Evolutionary conservation across 2,888 invertebrate genomes (phyloP).

Genomic region (Fabriciana adippe): DNA sequence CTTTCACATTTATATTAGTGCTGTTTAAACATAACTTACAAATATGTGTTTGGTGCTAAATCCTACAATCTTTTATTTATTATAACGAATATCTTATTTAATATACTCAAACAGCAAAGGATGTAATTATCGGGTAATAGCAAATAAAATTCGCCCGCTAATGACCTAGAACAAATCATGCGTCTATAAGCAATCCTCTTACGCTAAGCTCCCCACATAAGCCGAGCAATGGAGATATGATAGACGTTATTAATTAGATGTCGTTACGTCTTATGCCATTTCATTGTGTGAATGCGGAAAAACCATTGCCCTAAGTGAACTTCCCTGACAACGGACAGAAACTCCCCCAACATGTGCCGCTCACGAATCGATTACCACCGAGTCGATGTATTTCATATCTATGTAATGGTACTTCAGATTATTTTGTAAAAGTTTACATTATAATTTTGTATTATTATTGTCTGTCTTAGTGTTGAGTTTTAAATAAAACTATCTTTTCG

Average conservation of each 20-base stretch:
- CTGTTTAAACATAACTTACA: too few species aligned
- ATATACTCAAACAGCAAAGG: conserved; percentile 32
- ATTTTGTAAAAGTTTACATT: neutral
- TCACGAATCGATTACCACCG: conserved; percentile 36
- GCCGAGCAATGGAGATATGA: conserved; percentile 79
- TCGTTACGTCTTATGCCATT: conserved; percentile 78
- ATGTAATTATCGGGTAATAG: conserved; percentile 52
- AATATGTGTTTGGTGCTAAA: too few species aligned
- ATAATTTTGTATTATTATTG: neutral
- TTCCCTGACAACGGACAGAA: conserved; percentile 50
- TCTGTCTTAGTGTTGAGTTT: too few species aligned
- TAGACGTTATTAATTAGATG: conserved; percentile 81
- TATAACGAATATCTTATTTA: conserved; percentile 19
- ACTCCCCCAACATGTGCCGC: conserved; percentile 32
- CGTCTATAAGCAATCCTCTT: conserved; percentile 76
- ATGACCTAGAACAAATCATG: conserved; percentile 73
- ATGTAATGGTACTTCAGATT: conserved; percentile 9
- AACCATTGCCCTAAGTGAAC: conserved; percentile 58
- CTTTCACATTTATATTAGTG: too few species aligned
- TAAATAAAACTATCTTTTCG: too few species aligned
- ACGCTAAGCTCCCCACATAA: conserved; percentile 67
- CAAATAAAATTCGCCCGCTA: conserved; percentile 63
- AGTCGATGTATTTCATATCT: conserved; percentile 18
- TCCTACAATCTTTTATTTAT: too few species aligned
- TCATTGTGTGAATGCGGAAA: conserved; percentile 72